Evolutionary conservation across 2,113 vertebrate species (phyloP).

Genomic region (Hyperopisus bebe): DNA sequence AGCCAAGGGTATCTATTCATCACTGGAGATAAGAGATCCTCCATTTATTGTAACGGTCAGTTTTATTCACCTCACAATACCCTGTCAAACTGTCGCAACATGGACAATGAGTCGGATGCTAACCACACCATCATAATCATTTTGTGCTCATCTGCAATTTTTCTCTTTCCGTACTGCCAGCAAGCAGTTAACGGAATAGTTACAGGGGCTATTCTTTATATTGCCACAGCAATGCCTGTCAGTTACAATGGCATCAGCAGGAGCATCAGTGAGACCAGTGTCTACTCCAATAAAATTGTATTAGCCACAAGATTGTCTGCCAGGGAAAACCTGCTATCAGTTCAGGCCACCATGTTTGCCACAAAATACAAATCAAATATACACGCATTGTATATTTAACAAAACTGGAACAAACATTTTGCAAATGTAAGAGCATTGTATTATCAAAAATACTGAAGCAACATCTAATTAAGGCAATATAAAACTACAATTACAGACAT

Average conservation of each 20-base stretch:
- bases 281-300: not conserved
- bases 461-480: not conserved
- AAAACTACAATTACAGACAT: not conserved
- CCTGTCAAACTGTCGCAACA: not conserved
- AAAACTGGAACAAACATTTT: not conserved
- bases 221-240: not conserved
- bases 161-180: not conserved
- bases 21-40: not conserved
- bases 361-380: not conserved
- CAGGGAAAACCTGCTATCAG: not conserved
- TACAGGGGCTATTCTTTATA: not conserved
- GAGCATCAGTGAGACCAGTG: not conserved
- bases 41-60: not conserved
- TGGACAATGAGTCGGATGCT: not conserved
- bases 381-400: not conserved
- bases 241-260: not conserved
- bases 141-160: not conserved
- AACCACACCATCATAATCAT: not conserved
- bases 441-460: not conserved
- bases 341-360: not conserved
- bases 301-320: not conserved
- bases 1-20: not conserved
- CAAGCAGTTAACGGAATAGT: not conserved
- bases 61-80: not conserved
- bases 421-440: not conserved